Evolutionary conservation across 2,113 vertebrate species (phyloP).

Genomic region (Coreoperca whiteheadi): DNA sequence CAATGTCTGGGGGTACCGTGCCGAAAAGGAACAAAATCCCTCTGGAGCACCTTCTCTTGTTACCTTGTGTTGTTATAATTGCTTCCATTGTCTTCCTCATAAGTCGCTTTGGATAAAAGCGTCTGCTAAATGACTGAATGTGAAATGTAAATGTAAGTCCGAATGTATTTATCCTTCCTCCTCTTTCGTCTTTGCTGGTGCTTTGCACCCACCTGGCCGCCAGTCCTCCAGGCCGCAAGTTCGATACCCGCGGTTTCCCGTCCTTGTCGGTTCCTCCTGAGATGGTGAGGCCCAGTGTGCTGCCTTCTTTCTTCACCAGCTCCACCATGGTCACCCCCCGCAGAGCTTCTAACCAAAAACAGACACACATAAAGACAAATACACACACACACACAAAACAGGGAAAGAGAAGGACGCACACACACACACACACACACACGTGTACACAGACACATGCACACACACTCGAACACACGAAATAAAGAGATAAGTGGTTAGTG

Average conservation of each 20-base stretch:
- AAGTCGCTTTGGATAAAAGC: no score
- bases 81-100: no score
- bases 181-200: background rate
- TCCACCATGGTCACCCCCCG: conserved; percentile 95
- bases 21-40: no score
- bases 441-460: conserved; percentile 28
- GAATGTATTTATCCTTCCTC: background rate
- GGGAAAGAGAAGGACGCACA: conserved; percentile 17
- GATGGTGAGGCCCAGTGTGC: conserved; percentile 95
- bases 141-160: no score
- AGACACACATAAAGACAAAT: conserved; percentile 62
- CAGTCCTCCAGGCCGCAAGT: conserved; percentile 93
- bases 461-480: conserved; percentile 34
- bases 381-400: conserved; percentile 43
- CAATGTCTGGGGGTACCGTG: no score
- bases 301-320: conserved; percentile 96
- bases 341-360: conserved; percentile 91
- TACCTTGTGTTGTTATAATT: no score
- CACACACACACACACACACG: conserved; percentile 27
- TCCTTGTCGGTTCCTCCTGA: conserved; percentile 98
- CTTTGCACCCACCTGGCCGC: conserved; percentile 82
- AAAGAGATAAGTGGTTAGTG: conserved; percentile 52
- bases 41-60: no score
- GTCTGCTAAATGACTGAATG: no score
- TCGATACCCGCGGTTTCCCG: conserved; percentile 95